These are phyloP conservation scores for Danio tinwini DNA, from an alignment of 2,797 vertebrate species.

Conservation along the genomic window DNA sequence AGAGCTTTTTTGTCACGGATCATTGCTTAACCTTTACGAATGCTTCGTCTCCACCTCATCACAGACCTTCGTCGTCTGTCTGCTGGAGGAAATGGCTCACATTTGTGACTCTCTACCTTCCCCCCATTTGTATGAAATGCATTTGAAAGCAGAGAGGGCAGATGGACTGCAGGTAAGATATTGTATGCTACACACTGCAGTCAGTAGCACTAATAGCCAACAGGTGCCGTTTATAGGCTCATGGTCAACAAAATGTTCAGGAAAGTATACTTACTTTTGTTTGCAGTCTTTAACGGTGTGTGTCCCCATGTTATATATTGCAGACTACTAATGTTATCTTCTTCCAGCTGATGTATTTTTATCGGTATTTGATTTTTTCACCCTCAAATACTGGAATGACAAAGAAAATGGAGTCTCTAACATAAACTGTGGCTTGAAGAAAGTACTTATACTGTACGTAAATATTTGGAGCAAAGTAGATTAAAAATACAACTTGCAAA, in stretches of 20 bases:
- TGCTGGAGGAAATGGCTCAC: constrained; percentile 60
- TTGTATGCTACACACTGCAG: not conserved
- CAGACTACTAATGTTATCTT: too few species aligned
- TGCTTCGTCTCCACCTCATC: constrained; percentile 50
- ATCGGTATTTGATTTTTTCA: too few species aligned
- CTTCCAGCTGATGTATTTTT: too few species aligned
- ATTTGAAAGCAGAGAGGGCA: constrained; percentile 14
- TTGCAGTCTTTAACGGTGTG: too few species aligned
- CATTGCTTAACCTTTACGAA: constrained; percentile 63
- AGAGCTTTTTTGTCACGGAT: constrained; percentile 61
- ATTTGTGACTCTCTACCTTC: constrained; percentile 68
- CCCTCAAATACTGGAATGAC: too few species aligned
- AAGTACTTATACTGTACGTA: too few species aligned
- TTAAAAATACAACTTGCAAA: too few species aligned
- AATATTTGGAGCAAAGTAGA: too few species aligned
- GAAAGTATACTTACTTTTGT: not conserved
- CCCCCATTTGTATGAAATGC: constrained; percentile 52
- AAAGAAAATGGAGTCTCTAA: too few species aligned
- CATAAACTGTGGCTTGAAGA: too few species aligned
- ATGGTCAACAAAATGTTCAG: not conserved
- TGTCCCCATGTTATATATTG: too few species aligned
- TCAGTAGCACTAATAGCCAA: not conserved
- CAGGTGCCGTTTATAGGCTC: constrained; percentile 11
- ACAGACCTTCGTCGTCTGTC: constrained; percentile 50
- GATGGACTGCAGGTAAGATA: constrained; percentile 6